Conservation (phyloP, 2,113 vertebrate genomes). For the Caretta caretta region DNA sequence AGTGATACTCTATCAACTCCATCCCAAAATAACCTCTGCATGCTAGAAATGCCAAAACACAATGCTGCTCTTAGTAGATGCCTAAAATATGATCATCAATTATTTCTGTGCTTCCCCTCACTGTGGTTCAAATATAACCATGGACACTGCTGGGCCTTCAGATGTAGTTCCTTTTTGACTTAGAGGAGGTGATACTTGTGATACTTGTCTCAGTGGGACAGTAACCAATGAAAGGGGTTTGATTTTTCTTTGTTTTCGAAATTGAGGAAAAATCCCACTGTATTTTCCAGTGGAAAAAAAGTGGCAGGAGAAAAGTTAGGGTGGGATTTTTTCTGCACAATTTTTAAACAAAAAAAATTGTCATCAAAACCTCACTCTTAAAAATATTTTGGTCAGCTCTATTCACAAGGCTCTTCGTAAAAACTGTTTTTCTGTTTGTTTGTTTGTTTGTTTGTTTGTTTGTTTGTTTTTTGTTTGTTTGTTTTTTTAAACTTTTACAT, state of each 20-base stretch:
- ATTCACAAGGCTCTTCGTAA: too few relatives aligned
- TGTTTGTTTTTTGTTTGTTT: background rate
- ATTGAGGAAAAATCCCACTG: background rate
- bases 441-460: background rate
- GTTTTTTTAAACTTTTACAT: background rate
- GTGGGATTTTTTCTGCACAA: background rate
- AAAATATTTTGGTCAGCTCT: background rate
- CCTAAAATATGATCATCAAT: background rate
- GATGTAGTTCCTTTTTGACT: background rate
- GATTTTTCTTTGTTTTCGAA: background rate
- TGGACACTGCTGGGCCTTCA: background rate
- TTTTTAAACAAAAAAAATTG: background rate
- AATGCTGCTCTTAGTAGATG: background rate
- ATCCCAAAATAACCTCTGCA: background rate
- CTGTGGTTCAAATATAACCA: background rate
- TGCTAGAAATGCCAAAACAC: background rate
- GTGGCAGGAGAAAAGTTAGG: background rate
- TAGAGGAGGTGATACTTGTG: background rate
- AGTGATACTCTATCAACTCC: background rate
- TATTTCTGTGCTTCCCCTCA: background rate
- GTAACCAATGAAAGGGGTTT: background rate
- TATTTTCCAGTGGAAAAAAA: background rate
- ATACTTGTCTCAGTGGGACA: background rate
- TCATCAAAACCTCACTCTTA: background rate
- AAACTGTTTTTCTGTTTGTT: background rate